Evolutionary conservation across 2,113 vertebrate species (phyloP).

Genomic region (Apeltes quadracus): DNA sequence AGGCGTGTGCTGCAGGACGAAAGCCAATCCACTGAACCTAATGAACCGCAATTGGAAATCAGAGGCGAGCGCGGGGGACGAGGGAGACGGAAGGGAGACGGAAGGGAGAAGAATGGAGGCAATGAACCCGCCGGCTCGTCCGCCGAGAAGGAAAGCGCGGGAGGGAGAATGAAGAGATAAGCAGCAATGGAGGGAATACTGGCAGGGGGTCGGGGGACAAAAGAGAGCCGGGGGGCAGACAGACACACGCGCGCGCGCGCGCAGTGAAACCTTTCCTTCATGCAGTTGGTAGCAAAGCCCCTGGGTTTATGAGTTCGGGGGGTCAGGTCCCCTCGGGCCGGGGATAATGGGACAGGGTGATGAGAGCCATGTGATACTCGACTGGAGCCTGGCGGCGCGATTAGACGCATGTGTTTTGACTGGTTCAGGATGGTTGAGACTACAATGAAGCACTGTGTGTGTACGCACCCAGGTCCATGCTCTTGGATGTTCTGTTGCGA

Average conservation of each 20-base stretch:
- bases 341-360: constrained; percentile 60
- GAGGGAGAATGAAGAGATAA: constrained; percentile 20
- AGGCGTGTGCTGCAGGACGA: constrained; percentile 64
- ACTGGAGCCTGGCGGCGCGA: constrained; percentile 16
- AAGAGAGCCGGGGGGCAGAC: not conserved
- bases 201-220: not conserved
- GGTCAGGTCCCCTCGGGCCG: constrained; percentile 62
- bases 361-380: constrained; percentile 51
- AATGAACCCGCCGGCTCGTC: constrained; percentile 32
- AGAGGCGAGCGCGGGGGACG: constrained; percentile 41
- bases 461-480: constrained; percentile 93
- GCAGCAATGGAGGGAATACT: constrained; percentile 21
- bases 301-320: constrained; percentile 60
- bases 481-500: constrained; percentile 89
- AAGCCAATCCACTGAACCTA: constrained; percentile 72
- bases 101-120: constrained; percentile 22
- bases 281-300: constrained; percentile 52
- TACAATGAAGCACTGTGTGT: constrained; percentile 6
- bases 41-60: constrained; percentile 77
- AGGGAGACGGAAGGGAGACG: constrained; percentile 2
- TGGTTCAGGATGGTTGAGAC: constrained; percentile 20
- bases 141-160: constrained; percentile 18
- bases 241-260: not conserved
- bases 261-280: constrained; percentile 40
- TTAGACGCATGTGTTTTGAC: constrained; percentile 9